phyloP scores from a whole-genome alignment of 2,888 invertebrate genomes.

The Caenorhabditis zanzibari region DNA sequence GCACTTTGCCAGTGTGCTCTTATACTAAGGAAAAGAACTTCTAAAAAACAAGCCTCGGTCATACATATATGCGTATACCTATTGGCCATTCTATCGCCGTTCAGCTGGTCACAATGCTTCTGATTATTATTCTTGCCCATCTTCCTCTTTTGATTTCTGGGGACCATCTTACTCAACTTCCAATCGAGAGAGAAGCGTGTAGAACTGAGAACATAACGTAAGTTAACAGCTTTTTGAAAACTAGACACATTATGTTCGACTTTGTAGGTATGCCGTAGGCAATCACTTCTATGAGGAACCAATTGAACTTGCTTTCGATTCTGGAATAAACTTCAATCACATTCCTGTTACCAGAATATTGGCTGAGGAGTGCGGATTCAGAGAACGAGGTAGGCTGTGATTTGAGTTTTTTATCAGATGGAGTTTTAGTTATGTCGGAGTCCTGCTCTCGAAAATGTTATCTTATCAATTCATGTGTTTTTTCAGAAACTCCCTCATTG shows the following conservation, averaged over 20 bases:
- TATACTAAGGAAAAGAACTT: conserved; percentile 21
- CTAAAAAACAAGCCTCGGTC: background rate
- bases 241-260: background rate
- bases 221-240: background rate
- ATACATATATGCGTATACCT: background rate
- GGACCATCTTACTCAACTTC: background rate
- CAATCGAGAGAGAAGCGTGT: conserved; percentile 8
- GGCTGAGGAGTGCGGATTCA: conserved; percentile 37
- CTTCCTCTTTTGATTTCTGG: background rate
- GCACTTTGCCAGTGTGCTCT: background rate
- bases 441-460: background rate
- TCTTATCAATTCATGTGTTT: background rate
- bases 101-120: background rate
- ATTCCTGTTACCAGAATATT: conserved; percentile 25
- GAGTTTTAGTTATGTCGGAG: background rate
- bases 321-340: conserved; percentile 19
- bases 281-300: conserved; percentile 19
- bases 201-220: conserved; percentile 1
- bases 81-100: background rate
- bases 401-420: background rate
- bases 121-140: background rate
- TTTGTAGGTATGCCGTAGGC: conserved; percentile 27
- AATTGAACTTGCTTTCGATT: conserved; percentile 27
- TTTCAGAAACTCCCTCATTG: background rate
- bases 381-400: conserved; percentile 15